A percentile compares a stretch with the other conserved stretches of the same genome.
These are phyloP conservation scores for Poecile montanus DNA, from an alignment of 2,797 vertebrate species.

Conservation along the genomic window DNA sequence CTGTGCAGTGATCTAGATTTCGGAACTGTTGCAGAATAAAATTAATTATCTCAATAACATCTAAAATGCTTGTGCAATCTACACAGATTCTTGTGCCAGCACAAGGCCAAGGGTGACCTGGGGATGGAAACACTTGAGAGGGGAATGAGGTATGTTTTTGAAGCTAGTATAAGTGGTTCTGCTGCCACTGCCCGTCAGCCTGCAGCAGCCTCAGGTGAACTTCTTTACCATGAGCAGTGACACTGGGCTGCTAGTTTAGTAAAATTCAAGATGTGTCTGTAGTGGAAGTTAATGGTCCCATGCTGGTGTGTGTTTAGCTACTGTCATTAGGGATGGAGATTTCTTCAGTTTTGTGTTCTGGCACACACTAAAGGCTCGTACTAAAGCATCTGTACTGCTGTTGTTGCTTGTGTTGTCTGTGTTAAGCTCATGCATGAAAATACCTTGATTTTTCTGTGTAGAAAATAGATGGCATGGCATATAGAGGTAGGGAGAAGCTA, in stretches of 20 bases:
- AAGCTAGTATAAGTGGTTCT: background rate
- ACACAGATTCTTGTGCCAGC: background rate
- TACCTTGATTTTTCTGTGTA: background rate
- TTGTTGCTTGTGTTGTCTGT: background rate
- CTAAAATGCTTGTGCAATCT: background rate
- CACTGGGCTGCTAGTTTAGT: background rate
- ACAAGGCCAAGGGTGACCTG: background rate
- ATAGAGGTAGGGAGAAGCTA: background rate
- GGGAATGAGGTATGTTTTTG: background rate
- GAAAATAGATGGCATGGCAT: background rate
- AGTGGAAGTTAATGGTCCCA: background rate
- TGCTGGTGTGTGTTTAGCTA: background rate
- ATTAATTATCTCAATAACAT: background rate
- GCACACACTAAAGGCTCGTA: background rate
- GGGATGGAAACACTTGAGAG: background rate
- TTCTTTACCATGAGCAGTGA: background rate
- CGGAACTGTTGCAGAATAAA: background rate
- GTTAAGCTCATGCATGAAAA: background rate
- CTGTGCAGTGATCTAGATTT: background rate
- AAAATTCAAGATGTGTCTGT: background rate
- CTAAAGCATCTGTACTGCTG: background rate
- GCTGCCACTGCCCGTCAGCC: background rate
- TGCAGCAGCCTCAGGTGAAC: background rate
- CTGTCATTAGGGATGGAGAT: background rate
- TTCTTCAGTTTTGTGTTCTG: background rate